A percentile compares a stretch with the other conserved stretches of the same genome.
phyloP scores from a whole-genome alignment of 2,888 invertebrate species.

The Bombylius discolor region DNA sequence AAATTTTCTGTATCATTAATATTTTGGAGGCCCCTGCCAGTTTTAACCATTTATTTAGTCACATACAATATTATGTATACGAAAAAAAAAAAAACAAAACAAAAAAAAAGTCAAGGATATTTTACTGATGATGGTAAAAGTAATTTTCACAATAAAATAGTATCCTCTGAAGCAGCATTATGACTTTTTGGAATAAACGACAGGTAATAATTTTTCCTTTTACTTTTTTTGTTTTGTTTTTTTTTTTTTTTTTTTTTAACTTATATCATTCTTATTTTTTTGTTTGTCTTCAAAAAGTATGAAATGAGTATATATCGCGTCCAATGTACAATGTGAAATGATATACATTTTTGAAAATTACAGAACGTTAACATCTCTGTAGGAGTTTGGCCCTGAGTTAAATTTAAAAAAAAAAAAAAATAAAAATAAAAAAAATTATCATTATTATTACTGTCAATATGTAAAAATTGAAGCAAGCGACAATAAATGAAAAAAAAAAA shows the following conservation, averaged over 20 bases:
- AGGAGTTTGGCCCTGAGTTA: conserved; percentile 9
- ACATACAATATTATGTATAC: neutral
- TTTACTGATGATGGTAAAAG: neutral
- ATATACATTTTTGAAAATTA: conserved; percentile 1
- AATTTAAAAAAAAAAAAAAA: conserved; percentile 3
- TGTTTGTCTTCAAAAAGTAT: too few species aligned
- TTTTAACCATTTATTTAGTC: neutral
- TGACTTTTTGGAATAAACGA: conserved; percentile 12
- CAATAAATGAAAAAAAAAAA: too few species aligned
- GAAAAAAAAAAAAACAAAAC: too few species aligned
- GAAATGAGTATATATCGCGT: too few species aligned
- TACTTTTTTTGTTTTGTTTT: too few species aligned
- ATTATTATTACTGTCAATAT: too few species aligned
- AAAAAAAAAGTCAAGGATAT: conserved; percentile 4
- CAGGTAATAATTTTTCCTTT: neutral
- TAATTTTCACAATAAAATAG: conserved; percentile 1
- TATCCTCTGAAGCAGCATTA: conserved; percentile 8
- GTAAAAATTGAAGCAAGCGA: too few species aligned
- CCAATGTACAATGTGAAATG: too few species aligned
- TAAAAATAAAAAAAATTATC: neutral
- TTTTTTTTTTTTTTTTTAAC: too few species aligned
- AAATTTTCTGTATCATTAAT: conserved; percentile 7
- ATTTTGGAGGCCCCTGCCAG: conserved; percentile 6
- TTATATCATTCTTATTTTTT: too few species aligned
- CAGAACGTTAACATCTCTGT: conserved; percentile 12